Evolutionary conservation across 2,797 vertebrate species (phyloP), one percentile per base, ranked within the genome.

Genomic region (Dromococcyx pavoninus): DNA sequence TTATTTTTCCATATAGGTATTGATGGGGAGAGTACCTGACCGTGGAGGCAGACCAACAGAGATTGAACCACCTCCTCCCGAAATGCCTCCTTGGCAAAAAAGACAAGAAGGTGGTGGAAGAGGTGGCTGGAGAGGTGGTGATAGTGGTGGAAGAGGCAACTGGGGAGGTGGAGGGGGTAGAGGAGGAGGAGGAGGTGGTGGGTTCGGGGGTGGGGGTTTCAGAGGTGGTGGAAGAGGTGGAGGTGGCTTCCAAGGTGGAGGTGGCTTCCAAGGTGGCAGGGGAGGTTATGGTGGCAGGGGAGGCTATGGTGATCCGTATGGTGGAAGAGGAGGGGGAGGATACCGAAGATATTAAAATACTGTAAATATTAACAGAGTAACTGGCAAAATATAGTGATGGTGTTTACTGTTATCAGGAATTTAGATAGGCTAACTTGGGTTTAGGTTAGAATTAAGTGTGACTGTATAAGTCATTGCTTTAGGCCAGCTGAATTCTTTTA

Each of bases 11-110:
- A 11, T n/a, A 21, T 93, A 99, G 99, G 97, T 99, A 90, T 97
- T 99, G 90, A 99, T 99, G 99, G 99, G 99, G 39, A 98, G 98
- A 93, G 99, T 99, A 33, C 99, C 99, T 30, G 99, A 99, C 97
- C 97, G 99, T 86, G 99, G 99, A 91, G 99, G 99, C 84, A 98
- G 99, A 50, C 99, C 99, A 1, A 98, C 98, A 22, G 99, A 99
- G 97, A 99, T 99, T 66, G 90, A 98, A 30, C 98, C 98, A 21
- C 99, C 99, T 7, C 98, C 98, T 37, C 99, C 99, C 0, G 99
- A 99, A 97, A 99, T 99, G 99, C 99, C 99, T 4, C 97, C 98
- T 5, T 99, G 99, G 99, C 98, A 98, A 83, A 99, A 99, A 97
- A 98, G 99, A 98, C 98, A 99, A 89, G 99, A 99, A 27, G 98